Base-by-base conservation (phyloP, 2,797 vertebrate genomes). In the Anniella stebbinsi region DNA sequence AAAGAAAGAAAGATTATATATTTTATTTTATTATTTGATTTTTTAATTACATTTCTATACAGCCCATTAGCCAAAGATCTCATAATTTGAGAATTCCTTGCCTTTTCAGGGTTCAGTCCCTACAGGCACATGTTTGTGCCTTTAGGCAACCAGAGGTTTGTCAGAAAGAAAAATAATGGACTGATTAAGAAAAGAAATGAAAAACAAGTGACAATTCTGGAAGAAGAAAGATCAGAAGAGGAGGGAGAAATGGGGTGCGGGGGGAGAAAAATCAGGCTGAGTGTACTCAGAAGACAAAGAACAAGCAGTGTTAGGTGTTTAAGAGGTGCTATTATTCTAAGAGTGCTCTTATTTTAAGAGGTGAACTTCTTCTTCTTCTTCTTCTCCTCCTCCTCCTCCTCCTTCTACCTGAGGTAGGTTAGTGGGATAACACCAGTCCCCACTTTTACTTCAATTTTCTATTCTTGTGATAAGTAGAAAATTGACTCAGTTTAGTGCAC, bases 121-220 rank as follows among this genome's bases (percentile, higher is more conserved):
- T 94, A 87, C 80, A 94, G 90, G 94, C 91, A 88, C 33, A 87
- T 91, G 66, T 78, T 87, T 87, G 81, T 67, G 93, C 91, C 88
- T 96, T 89, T 38, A 80, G 93, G 93, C 84, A 91, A 80, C 73
- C 92, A 93, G 93, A 92, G 83, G 88, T 93, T 93, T 95, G 84
- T 94, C 87, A 92, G 93, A 88, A 94, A 92, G 51, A 15, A 66
- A 9, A 30, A 67, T 2, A 13, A 67, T 89, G 89, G 85, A 41
- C 33, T 76, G 45, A 93, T 87, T 84, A 94, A 93, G 90, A 82
- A 91, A 95, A 89, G 63, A 95, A 94, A 94, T 94, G 89, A 92
- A 92, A 94, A 89, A 83, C 75, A 94, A 93, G 88, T 94, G 85
- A 94, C 1, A 69, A 92, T 95, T 93, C 89, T 85, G 15, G 91